These are phyloP conservation scores for Bovichtus variegatus DNA, from an alignment of 2,797 vertebrate genomes.

Conservation along the genomic window DNA sequence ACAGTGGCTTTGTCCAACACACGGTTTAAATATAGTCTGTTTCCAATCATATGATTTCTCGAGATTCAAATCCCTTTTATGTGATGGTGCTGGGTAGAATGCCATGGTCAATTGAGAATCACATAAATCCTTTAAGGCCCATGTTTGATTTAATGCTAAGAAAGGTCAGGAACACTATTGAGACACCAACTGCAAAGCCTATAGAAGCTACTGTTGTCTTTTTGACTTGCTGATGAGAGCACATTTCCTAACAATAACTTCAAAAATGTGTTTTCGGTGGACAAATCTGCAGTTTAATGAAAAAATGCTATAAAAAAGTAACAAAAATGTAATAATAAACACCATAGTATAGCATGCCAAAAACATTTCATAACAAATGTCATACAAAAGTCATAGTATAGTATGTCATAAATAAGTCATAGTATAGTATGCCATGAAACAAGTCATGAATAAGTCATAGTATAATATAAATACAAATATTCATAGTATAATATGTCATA, in stretches of 20 bases:
- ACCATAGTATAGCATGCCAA: too few species aligned
- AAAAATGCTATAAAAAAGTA: too few species aligned
- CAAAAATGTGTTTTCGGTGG: too few species aligned
- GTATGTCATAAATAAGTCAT: neutral
- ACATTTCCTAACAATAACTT: neutral
- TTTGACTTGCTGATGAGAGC: neutral
- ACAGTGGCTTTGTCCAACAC: slow-evolving; percentile 3
- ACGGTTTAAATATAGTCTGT: slow-evolving; percentile 3
- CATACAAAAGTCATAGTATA: neutral
- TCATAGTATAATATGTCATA: neutral
- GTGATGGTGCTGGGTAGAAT: too few species aligned
- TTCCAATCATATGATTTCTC: slow-evolving; percentile 24
- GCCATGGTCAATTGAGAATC: slow-evolving; percentile 1
- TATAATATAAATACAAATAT: neutral
- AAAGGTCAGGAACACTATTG: slow-evolving; percentile 1
- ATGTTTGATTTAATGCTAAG: neutral
- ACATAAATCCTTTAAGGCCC: neutral
- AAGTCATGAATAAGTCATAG: too few species aligned
- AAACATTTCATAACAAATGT: too few species aligned
- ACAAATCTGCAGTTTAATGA: too few species aligned
- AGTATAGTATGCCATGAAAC: neutral
- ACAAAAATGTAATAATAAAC: too few species aligned
- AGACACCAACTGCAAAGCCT: too few species aligned
- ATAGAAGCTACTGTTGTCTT: too few species aligned
- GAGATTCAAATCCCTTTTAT: neutral